Conservation (phyloP, 2,113 vertebrate species). For the Corvus hawaiiensis region DNA sequence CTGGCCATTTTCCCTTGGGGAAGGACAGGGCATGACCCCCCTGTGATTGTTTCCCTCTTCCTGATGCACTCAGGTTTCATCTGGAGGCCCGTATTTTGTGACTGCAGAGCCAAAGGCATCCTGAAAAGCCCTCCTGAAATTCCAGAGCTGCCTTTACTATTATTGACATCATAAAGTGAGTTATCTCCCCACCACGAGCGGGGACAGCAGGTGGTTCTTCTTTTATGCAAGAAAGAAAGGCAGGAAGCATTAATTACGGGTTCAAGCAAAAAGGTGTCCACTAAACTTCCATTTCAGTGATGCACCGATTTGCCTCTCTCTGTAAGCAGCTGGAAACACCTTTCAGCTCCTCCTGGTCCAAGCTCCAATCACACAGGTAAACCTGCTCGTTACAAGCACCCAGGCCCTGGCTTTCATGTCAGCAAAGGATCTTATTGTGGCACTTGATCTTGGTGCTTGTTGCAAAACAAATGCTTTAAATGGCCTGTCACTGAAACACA, state of each 20-base stretch:
- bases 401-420: background rate
- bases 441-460: background rate
- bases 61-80: background rate
- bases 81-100: background rate
- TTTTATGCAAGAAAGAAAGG: background rate
- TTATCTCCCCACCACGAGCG: background rate
- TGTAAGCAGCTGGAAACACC: background rate
- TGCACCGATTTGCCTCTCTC: background rate
- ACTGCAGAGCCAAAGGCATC: background rate
- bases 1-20: background rate
- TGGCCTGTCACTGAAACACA: background rate
- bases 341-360: background rate
- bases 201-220: background rate
- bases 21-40: background rate
- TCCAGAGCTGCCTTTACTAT: background rate
- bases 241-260: background rate
- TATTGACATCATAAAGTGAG: background rate
- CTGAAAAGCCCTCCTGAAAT: background rate
- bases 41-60: background rate
- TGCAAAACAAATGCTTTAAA: constrained; percentile 24
- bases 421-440: background rate
- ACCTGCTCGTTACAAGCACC: background rate
- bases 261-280: background rate
- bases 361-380: background rate
- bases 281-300: background rate